phyloP scores from a whole-genome alignment of 2,888 invertebrate genomes.

The Nebria brevicollis region DNA sequence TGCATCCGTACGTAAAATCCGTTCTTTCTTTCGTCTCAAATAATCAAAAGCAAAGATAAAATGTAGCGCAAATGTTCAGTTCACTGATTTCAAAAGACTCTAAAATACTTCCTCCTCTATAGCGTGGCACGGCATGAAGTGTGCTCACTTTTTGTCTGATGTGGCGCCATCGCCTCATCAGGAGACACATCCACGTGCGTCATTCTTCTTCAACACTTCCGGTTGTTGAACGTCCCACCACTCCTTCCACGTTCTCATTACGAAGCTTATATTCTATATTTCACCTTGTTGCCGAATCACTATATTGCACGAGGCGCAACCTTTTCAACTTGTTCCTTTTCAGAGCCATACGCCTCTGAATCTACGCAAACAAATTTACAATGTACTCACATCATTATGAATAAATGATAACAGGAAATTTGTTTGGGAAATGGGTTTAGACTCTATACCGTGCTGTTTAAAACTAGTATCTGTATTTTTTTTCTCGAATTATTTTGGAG shows the following conservation, averaged over 20 bases:
- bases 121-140: conserved; percentile 19
- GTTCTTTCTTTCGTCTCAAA: conserved; percentile 46
- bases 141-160: conserved; percentile 29
- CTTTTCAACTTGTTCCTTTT: neutral
- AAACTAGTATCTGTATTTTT: neutral
- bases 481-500: neutral
- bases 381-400: conserved; percentile 5
- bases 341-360: neutral
- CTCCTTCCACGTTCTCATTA: neutral
- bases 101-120: conserved; percentile 35
- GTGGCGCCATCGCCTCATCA: conserved; percentile 21
- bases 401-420: conserved; percentile 16
- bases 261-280: neutral
- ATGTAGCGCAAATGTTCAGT: conserved; percentile 32
- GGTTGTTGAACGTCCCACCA: conserved; percentile 34
- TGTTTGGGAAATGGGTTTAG: conserved; percentile 10
- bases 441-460: neutral
- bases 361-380: conserved; percentile 12
- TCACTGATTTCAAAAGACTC: conserved; percentile 45
- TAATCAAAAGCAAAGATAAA: conserved; percentile 47
- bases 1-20: conserved; percentile 44
- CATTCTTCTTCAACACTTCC: conserved; percentile 18
- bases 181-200: conserved; percentile 2
- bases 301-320: neutral
- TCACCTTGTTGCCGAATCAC: neutral